Conservation (phyloP, 2,888 invertebrate genomes). For the Stenoptilia bipunctidactyla region DNA sequence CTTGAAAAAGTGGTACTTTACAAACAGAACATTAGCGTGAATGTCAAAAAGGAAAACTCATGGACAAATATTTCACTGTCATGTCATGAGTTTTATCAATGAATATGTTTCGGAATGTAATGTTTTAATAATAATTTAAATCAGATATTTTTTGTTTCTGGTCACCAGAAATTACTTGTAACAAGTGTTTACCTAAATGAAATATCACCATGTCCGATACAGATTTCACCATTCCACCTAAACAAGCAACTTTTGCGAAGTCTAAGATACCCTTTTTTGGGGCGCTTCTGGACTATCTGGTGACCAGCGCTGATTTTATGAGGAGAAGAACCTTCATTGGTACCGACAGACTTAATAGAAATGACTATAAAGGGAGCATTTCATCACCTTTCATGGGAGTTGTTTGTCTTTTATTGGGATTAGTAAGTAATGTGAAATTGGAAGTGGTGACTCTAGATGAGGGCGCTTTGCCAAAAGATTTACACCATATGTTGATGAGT, state of each 20-base stretch:
- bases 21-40: too few relatives aligned
- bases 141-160: too few relatives aligned
- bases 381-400: constrained; percentile 38
- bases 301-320: constrained; percentile 39
- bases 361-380: constrained; percentile 26
- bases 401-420: constrained; percentile 39
- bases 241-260: constrained; percentile 39
- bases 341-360: constrained; percentile 35
- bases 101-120: too few relatives aligned
- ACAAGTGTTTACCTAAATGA: too few relatives aligned
- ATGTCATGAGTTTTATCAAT: too few relatives aligned
- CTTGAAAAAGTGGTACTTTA: too few relatives aligned
- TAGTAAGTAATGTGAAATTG: constrained; percentile 47
- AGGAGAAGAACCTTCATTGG: constrained; percentile 29
- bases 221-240: background rate
- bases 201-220: too few relatives aligned
- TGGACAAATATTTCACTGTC: too few relatives aligned
- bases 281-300: constrained; percentile 45
- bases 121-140: too few relatives aligned
- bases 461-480: constrained; percentile 37
- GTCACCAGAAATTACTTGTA: too few relatives aligned
- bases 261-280: constrained; percentile 44
- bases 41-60: too few relatives aligned
- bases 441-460: constrained; percentile 48
- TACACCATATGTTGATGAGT: constrained; percentile 52